Evolutionary conservation across 2,888 invertebrate genomes (phyloP).

Genomic region (Hypselothyrea guttata): DNA sequence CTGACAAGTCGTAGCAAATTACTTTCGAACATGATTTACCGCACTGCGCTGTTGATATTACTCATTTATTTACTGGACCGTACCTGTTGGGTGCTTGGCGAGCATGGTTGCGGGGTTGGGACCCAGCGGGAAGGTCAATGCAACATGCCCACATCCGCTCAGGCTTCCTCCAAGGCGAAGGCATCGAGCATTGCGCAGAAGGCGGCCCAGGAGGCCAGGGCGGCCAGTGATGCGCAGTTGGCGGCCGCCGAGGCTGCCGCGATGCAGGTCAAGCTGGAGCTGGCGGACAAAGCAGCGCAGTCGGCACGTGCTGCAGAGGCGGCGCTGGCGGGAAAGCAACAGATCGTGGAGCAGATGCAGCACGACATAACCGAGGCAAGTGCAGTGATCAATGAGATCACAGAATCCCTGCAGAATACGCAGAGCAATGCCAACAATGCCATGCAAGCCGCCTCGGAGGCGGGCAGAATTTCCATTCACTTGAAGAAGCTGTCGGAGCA

Average conservation of each 20-base stretch:
- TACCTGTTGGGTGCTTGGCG: too few relatives aligned
- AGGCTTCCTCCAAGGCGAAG: constrained; percentile 81
- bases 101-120: too few relatives aligned
- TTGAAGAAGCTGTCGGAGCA: constrained; percentile 83
- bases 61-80: too few relatives aligned
- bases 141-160: neutral
- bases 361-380: constrained; percentile 87
- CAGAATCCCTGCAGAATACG: constrained; percentile 85
- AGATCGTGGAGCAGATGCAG: constrained; percentile 87
- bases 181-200: constrained; percentile 88
- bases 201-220: constrained; percentile 88
- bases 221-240: constrained; percentile 89
- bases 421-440: constrained; percentile 86
- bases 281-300: constrained; percentile 88
- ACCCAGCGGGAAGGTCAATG: neutral
- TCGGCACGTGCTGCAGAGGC: constrained; percentile 89
- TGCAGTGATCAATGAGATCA: constrained; percentile 85
- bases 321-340: constrained; percentile 87
- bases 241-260: constrained; percentile 88
- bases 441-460: constrained; percentile 85
- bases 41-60: constrained; percentile 22
- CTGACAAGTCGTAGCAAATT: constrained; percentile 8
- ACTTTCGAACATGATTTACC: constrained; percentile 31
- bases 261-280: constrained; percentile 87
- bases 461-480: too few relatives aligned